phyloP scores from a whole-genome alignment of 2,888 invertebrate genomes.

The Amblyteles armatorius region DNA sequence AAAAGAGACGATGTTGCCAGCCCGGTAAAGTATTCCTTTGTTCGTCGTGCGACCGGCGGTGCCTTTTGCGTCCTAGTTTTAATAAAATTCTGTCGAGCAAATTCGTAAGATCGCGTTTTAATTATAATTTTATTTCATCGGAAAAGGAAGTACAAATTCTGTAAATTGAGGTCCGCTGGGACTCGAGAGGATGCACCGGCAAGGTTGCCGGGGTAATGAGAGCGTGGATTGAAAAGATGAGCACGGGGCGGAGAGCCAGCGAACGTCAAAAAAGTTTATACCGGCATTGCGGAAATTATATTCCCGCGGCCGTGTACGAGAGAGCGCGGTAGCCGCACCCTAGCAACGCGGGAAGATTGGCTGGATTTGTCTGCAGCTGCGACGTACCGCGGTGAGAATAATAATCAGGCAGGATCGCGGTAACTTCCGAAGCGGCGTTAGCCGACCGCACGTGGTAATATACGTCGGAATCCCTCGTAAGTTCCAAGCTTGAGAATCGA shows the following conservation, averaged over 20 bases:
- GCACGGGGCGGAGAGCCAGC: not conserved
- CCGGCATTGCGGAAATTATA: constrained; percentile 54
- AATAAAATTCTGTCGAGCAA: not conserved
- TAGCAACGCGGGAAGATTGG: constrained; percentile 11
- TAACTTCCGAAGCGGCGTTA: constrained; percentile 37
- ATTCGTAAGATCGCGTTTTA: not conserved
- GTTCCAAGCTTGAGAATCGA: too few species aligned
- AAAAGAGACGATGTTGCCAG: not conserved
- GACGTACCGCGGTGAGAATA: constrained; percentile 48
- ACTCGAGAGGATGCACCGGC: not conserved
- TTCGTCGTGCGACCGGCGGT: not conserved
- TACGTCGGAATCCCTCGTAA: too few species aligned
- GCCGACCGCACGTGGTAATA: too few species aligned
- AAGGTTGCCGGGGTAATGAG: not conserved
- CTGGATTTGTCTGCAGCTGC: constrained; percentile 45
- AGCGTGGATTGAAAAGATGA: constrained; percentile 10
- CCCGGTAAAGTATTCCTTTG: not conserved
- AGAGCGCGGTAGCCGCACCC: constrained; percentile 8
- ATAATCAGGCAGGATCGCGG: constrained; percentile 44
- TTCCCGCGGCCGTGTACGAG: constrained; percentile 24
- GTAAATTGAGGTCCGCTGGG: not conserved
- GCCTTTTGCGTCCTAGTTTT: not conserved
- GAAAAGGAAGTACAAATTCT: not conserved
- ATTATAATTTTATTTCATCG: not conserved
- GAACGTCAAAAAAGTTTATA: constrained; percentile 40